Evolutionary conservation across 1,140 invertebrate genomes (phyloP).

Genomic region (Vollenhovia emeryi): DNA sequence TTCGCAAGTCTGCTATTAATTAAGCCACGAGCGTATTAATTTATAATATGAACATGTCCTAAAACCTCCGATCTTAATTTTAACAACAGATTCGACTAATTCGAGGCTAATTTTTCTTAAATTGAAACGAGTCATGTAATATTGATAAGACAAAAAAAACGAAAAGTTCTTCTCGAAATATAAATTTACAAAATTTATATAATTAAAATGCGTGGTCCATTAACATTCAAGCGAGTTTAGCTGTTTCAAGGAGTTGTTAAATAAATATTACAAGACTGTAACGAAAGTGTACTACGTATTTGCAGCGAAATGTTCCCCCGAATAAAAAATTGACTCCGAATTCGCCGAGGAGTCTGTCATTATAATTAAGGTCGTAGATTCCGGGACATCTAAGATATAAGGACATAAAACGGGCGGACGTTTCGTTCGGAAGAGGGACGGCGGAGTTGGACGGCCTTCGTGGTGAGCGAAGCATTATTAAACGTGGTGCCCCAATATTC

Average conservation of each 20-base stretch:
- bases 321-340: constrained; percentile 5
- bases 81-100: constrained; percentile 1
- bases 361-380: constrained; percentile 28
- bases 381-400: neutral
- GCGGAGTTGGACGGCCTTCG: constrained; percentile 68
- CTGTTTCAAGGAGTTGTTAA: neutral
- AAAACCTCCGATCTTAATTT: constrained; percentile 2
- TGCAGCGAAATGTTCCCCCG: neutral
- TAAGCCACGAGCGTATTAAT: neutral
- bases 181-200: neutral
- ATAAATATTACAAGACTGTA: neutral
- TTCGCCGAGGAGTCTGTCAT: neutral
- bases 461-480: constrained; percentile 81
- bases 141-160: neutral
- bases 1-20: neutral
- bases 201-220: neutral
- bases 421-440: constrained; percentile 28
- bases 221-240: neutral
- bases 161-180: neutral
- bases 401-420: neutral
- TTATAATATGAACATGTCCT: neutral
- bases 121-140: neutral
- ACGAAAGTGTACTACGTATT: neutral
- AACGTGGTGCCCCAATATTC: constrained; percentile 85
- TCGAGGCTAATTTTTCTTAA: neutral